These are phyloP conservation scores for Semnornis frantzii DNA, from an alignment of 2,113 vertebrate species.

Conservation along the genomic window DNA sequence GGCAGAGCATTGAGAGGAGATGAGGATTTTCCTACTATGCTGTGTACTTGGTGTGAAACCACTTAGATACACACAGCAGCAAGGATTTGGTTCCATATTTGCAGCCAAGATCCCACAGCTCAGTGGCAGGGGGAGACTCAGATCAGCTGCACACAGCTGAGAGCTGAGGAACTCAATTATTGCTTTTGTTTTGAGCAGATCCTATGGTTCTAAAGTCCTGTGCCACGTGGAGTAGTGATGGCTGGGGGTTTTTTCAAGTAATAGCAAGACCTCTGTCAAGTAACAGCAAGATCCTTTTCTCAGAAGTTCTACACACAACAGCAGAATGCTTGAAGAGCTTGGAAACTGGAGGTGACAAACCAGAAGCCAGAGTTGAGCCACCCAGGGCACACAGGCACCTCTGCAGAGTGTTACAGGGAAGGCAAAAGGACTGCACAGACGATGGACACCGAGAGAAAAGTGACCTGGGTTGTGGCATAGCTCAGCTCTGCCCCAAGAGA, in stretches of 20 bases:
- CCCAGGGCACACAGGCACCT: slow-evolving; percentile 7
- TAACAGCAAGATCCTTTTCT: slow-evolving; percentile 50
- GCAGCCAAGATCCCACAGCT: slow-evolving; percentile 27
- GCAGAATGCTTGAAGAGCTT: slow-evolving; percentile 63
- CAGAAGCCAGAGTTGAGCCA: neutral
- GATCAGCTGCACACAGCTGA: slow-evolving; percentile 40
- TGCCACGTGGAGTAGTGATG: neutral
- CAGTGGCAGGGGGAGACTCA: slow-evolving; percentile 14
- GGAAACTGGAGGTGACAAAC: slow-evolving; percentile 33
- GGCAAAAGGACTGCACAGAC: neutral
- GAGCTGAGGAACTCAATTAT: slow-evolving; percentile 68
- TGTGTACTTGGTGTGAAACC: neutral
- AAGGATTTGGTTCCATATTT: slow-evolving; percentile 39
- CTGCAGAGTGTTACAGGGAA: neutral
- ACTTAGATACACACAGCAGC: neutral
- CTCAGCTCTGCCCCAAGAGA: neutral
- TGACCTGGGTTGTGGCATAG: neutral
- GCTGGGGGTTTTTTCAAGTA: slow-evolving; percentile 57
- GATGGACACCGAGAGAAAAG: neutral
- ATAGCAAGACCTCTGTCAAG: slow-evolving; percentile 65
- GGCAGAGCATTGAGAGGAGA: slow-evolving; percentile 44
- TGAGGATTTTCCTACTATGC: neutral
- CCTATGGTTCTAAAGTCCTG: slow-evolving; percentile 12
- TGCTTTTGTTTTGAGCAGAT: slow-evolving; percentile 71
- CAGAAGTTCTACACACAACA: slow-evolving; percentile 74